Evolutionary conservation across 2,113 vertebrate genomes (phyloP).

Genomic region (Smithornis capensis): DNA sequence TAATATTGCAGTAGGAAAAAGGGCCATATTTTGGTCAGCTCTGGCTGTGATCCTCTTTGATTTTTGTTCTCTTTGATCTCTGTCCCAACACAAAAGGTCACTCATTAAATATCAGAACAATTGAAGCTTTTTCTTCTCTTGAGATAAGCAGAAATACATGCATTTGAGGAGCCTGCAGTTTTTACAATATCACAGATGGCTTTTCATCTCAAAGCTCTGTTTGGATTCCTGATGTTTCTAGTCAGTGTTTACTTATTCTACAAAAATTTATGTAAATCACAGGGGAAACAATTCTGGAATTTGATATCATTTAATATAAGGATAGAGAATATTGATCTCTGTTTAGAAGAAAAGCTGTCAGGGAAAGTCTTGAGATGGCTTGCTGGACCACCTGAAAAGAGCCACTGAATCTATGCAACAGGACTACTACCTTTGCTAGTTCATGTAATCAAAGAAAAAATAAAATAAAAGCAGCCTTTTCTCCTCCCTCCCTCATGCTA

Average conservation of each 20-base stretch:
- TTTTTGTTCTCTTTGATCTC: constrained; percentile 12
- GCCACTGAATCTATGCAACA: neutral
- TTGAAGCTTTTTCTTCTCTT: neutral
- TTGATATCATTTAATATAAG: neutral
- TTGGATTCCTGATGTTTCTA: neutral
- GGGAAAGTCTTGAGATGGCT: neutral
- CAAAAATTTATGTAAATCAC: neutral
- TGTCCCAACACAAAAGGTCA: neutral
- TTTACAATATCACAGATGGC: neutral
- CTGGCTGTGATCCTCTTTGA: neutral
- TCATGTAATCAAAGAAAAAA: neutral
- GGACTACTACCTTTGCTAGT: too few species aligned
- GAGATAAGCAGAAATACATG: neutral
- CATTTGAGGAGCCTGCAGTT: neutral
- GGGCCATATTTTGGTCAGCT: neutral
- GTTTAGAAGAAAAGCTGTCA: neutral
- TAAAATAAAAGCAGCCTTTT: neutral
- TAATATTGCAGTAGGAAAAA: neutral
- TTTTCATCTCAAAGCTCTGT: neutral
- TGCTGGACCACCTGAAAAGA: neutral
- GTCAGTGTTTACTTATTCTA: neutral
- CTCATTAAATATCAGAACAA: neutral
- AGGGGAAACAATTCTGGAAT: neutral
- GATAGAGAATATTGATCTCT: neutral
- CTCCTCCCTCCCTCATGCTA: neutral